phyloP scores from a whole-genome alignment of 2,113 vertebrate genomes.

The Sitta europaea region DNA sequence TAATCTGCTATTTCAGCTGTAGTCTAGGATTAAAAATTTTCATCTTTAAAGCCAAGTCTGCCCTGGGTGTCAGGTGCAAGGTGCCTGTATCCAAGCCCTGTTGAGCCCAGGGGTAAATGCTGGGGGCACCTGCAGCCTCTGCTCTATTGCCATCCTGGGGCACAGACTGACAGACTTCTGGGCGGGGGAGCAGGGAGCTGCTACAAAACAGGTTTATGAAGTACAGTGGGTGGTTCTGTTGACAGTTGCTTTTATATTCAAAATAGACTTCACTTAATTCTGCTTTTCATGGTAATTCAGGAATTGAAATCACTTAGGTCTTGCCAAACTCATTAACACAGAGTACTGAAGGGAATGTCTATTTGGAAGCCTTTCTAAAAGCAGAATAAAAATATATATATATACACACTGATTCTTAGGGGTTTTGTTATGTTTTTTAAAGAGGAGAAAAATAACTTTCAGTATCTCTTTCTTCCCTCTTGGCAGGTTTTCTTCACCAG shows the following conservation, averaged over 20 bases:
- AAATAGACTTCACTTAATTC: background rate
- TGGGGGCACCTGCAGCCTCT: background rate
- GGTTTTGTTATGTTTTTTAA: background rate
- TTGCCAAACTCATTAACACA: background rate
- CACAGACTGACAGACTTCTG: background rate
- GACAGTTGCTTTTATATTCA: background rate
- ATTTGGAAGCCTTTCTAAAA: background rate
- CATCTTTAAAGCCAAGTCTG: background rate
- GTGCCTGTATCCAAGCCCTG: background rate
- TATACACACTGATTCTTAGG: background rate
- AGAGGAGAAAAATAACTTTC: background rate
- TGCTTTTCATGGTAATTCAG: background rate
- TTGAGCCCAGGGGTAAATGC: accelerated
- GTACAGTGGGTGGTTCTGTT: background rate
- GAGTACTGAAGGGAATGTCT: background rate
- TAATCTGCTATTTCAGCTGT: background rate
- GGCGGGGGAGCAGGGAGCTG: background rate
- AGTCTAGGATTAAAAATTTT: background rate
- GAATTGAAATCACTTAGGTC: background rate
- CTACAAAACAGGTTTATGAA: background rate
- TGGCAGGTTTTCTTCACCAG: conserved; percentile 57
- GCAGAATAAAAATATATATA: background rate
- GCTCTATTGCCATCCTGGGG: conserved; percentile 3
- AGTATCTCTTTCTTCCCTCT: background rate
- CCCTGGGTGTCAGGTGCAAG: background rate